These are phyloP conservation scores for Graphium colonna DNA, from an alignment of 2,888 invertebrate genomes.

Conservation along the genomic window DNA sequence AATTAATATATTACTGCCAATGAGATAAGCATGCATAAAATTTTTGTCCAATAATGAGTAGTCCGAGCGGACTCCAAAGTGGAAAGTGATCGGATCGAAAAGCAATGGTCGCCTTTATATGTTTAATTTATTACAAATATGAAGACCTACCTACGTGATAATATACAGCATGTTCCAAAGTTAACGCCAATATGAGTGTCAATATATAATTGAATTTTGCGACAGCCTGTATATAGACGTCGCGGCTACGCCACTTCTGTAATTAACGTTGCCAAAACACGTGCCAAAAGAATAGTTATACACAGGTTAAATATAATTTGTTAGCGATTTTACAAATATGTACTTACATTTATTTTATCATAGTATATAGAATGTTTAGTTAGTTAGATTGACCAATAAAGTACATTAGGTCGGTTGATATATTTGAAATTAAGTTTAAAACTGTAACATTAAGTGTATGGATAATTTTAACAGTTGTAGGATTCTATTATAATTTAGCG, in stretches of 20 bases:
- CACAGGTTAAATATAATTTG: constrained; percentile 16
- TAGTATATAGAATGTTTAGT: constrained; percentile 12
- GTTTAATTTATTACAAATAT: too few relatives aligned
- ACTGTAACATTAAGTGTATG: constrained; percentile 4
- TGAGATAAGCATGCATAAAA: too few relatives aligned
- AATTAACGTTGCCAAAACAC: constrained; percentile 19
- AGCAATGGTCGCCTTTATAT: too few relatives aligned
- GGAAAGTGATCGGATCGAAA: too few relatives aligned
- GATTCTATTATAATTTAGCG: constrained; percentile 9
- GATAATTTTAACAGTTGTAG: constrained; percentile 17
- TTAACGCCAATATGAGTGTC: background rate
- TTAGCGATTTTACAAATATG: constrained; percentile 16
- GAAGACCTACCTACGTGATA: too few relatives aligned
- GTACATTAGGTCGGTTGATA: constrained; percentile 1
- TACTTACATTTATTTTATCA: constrained; percentile 9
- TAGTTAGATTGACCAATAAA: constrained; percentile 8
- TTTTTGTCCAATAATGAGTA: too few relatives aligned
- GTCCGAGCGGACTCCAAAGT: too few relatives aligned
- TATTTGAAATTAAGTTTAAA: constrained; percentile 10
- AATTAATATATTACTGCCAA: too few relatives aligned
- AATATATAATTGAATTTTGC: background rate
- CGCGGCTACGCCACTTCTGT: constrained; percentile 3
- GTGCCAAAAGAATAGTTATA: constrained; percentile 23
- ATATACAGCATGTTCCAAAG: too few relatives aligned
- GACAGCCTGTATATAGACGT: background rate